Base-by-base conservation (phyloP, 1,140 invertebrate genomes). In the Calephelis virginiensis region DNA sequence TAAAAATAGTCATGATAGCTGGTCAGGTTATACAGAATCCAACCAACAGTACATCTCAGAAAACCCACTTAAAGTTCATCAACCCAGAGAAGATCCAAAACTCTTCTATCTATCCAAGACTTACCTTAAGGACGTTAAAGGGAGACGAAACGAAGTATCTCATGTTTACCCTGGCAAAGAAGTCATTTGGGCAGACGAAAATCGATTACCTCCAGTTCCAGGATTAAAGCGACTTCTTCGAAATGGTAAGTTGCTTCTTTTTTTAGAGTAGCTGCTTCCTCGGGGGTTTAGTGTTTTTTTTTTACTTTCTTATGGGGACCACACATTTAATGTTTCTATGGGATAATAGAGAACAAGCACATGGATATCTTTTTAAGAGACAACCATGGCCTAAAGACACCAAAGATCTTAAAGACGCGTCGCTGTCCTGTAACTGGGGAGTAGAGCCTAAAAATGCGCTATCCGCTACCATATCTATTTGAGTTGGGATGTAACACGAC, bases 81-180 rank as follows among this genome's bases (percentile, higher is more conserved):
- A 83, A 59, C 85, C 87, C 59, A 72, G 77, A 64, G 85, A 90
- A 82, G 82, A 90, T 75, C 87, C 87, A 12, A 81, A 83, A 38
- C 75, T 86, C 61, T 90, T 82, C 74, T 90, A 90, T 71, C 84
- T 84, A 61, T 87, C 87, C 81, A 80, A 81, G 72, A 61, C 78
- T 66, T 90, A 90, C 77, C 74, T 84, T 81, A 74, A 85, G 75
- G 81, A 90, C 75, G 70, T 75, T 81, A 68, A 75, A 78, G 61
- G 70, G 67, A 73, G 82, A 71, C 79, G 77, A 63, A 69, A 78
- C 49, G 83, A 88, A 69, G 80, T 88, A 6, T 71, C 80, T 0
- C 73, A 66, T 7, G 71, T 82, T 53, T 90, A 86, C 69, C 77
- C 83, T 10, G 84, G 82, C 14, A 73, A 75, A 63, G 84, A 84